Evolutionary conservation across 2,113 vertebrate genomes (phyloP), one percentile per base, ranked within the genome.

Genomic region (Leucopsar rothschildi): DNA sequence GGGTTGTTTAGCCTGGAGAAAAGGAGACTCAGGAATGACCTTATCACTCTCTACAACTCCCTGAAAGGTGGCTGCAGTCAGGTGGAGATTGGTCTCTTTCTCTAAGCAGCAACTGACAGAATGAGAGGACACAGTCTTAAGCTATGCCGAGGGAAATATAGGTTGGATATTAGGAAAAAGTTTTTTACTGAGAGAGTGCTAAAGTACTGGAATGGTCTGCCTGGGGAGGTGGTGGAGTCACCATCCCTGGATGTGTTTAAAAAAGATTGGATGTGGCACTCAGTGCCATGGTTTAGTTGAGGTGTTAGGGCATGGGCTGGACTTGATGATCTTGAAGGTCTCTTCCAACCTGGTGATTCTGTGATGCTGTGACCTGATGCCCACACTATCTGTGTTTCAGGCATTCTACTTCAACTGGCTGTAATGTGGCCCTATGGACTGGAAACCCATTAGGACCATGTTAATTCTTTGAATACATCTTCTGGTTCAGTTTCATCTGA

Each of bases 101-200:
- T 31, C 16, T 5, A 31, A 23, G 23, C 12, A 49, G 47, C 47
- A 49, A 13, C 22, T 12, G 21, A 49, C 56, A 50, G 45, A 77
- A 61, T 2, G 0, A 61, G 28, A 25, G 16, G 17, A 33, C 28
- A 33, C 37, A n/a, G 12, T 8, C 22, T 63, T 1, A 27, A 16
- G 8, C 2, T 27, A 22, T 0, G 0, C 1, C 35, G 50, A 19
- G 17, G 44, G 10, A 50, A 77, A 40, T 20, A 49, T 4, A 10
- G 3, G 18, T n/a, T 52, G 45, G 29, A 27, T 50, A 27, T 61
- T 12, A 52, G 35, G 37, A 27, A 50, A 77, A 33, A 3, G 2
- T 1, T 31, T 39, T 39, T 40, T 12, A 21, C 0, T 1, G 22
- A 33, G 40, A 52, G 35, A 52, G 6, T 21, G 23, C n/a, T 27